These are phyloP conservation scores for Tonatia bakeri DNA, from an alignment of 2,113 vertebrate genomes.

Conservation along the genomic window DNA sequence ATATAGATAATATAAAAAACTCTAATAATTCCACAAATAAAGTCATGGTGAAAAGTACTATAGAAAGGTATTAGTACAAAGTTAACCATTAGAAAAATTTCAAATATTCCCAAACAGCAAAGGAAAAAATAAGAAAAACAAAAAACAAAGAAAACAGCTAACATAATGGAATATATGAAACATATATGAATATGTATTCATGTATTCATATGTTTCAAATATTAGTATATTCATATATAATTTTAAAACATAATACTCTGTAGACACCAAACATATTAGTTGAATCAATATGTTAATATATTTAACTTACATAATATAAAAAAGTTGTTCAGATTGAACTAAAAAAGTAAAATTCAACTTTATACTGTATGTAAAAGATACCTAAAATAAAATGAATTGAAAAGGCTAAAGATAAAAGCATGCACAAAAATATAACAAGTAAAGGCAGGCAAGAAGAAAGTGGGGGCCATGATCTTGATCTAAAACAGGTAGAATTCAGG, in stretches of 20 bases:
- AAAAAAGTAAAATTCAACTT: conserved; percentile 51
- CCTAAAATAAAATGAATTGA: conserved; percentile 50
- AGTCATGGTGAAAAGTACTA: neutral
- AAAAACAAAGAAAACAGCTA: neutral
- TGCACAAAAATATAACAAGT: conserved; percentile 57
- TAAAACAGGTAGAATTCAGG: conserved; percentile 69
- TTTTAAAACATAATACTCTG: neutral
- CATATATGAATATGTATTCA: neutral
- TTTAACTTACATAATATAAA: neutral
- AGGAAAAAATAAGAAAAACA: neutral
- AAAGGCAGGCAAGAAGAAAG: conserved; percentile 63
- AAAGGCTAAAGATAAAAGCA: conserved; percentile 55
- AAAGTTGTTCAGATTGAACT: neutral
- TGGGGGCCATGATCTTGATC: conserved; percentile 57
- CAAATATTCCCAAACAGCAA: neutral
- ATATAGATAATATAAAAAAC: neutral
- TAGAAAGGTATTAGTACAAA: neutral
- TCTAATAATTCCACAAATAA: neutral
- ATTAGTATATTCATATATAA: neutral
- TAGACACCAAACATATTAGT: neutral
- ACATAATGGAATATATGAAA: neutral
- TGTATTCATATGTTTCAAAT: neutral
- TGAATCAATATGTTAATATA: neutral
- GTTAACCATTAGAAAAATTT: neutral
- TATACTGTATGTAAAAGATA: conserved; percentile 66